Conservation (phyloP, 1,140 invertebrate species). For the Trissolcus basalis region DNA sequence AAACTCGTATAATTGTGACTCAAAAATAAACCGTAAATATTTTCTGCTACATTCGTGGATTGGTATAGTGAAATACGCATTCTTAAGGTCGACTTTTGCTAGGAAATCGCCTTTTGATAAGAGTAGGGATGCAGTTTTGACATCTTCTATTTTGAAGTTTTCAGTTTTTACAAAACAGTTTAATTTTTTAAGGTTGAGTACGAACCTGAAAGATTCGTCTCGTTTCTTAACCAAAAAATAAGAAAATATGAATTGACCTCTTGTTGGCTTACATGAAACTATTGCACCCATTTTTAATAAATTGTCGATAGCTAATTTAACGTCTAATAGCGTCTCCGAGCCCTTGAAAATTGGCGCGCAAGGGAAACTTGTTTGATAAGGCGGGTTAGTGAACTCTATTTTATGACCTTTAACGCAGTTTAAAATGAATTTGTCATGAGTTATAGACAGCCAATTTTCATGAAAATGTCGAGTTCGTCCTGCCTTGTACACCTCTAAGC, state of each 20-base stretch:
- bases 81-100: constrained; percentile 6
- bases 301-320: background rate
- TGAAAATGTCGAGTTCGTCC: background rate
- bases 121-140: background rate
- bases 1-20: constrained; percentile 6
- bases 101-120: constrained; percentile 2
- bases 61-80: constrained; percentile 10
- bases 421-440: constrained; percentile 5
- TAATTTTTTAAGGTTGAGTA: constrained; percentile 3
- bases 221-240: constrained; percentile 6
- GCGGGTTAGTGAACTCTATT: background rate
- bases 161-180: background rate
- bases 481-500: constrained; percentile 7
- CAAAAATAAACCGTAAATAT: constrained; percentile 11
- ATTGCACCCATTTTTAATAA: background rate
- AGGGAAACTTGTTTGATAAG: background rate
- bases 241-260: background rate
- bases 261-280: background rate
- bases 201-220: constrained; percentile 3
- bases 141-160: constrained; percentile 12
- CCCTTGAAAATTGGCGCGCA: background rate
- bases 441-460: constrained; percentile 10
- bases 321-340: background rate
- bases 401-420: constrained; percentile 8
- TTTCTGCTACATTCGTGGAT: background rate